phyloP scores from a whole-genome alignment of 2,888 invertebrate species.

The Neoitamus cyanurus region DNA sequence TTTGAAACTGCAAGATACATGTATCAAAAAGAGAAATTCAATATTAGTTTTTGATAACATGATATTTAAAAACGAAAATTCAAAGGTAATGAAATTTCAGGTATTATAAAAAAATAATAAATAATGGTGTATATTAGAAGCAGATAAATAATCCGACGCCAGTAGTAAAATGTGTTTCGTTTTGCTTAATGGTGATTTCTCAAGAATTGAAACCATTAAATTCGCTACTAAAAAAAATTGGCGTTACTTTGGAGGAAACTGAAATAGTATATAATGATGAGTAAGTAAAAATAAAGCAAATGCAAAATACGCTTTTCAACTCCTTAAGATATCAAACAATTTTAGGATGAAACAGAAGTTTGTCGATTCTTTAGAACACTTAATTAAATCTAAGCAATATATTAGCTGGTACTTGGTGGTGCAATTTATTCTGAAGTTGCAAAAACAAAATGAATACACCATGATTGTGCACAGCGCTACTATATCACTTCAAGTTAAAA shows the following conservation, averaged over 20 bases:
- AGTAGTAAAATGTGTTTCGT: constrained; percentile 60
- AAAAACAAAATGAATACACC: constrained; percentile 56
- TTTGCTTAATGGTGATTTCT: constrained; percentile 58
- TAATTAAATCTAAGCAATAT: constrained; percentile 63
- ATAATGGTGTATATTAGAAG: constrained; percentile 49
- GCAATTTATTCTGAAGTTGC: constrained; percentile 61
- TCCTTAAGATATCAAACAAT: constrained; percentile 49
- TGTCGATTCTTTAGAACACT: constrained; percentile 60
- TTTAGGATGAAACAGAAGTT: constrained; percentile 58
- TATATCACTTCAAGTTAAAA: constrained; percentile 59
- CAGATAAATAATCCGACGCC: constrained; percentile 56
- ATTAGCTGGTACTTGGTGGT: constrained; percentile 62
- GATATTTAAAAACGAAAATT: constrained; percentile 47
- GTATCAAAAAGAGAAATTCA: constrained; percentile 60
- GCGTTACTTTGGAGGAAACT: constrained; percentile 49
- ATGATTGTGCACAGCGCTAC: constrained; percentile 58
- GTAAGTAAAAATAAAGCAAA: constrained; percentile 42
- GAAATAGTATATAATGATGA: constrained; percentile 54
- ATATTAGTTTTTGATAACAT: constrained; percentile 64
- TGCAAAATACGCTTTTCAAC: background rate
- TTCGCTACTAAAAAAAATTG: constrained; percentile 55
- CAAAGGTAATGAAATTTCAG: constrained; percentile 53
- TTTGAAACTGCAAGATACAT: background rate
- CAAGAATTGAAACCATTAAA: constrained; percentile 56
- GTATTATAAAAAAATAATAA: background rate